These are phyloP conservation scores for Threskiornis aethiopicus DNA, from an alignment of 2,797 vertebrate species.

Conservation along the genomic window DNA sequence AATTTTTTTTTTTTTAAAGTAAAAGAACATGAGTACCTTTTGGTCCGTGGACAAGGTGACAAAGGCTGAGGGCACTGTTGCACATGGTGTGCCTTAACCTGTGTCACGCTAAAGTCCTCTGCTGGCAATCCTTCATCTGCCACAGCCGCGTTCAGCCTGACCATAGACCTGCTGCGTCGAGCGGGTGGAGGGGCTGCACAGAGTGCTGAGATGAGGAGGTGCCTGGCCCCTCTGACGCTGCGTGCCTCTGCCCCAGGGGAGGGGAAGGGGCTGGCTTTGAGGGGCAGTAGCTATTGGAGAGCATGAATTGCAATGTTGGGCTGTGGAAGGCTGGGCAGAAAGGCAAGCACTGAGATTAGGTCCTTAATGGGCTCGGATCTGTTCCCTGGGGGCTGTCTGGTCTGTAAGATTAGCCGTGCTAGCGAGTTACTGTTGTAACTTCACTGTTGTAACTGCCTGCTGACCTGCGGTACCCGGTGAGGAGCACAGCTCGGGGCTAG, in stretches of 20 bases:
- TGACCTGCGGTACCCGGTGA: background rate
- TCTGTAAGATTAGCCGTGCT: background rate
- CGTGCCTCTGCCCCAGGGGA: background rate
- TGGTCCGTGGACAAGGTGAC: background rate
- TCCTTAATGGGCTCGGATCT: background rate
- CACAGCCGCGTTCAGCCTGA: background rate
- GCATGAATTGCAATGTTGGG: background rate
- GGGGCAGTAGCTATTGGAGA: background rate
- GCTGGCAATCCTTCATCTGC: background rate
- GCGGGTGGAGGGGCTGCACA: background rate
- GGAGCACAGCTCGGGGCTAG: background rate
- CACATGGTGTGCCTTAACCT: background rate
- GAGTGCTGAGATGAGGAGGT: background rate
- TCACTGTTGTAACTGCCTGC: background rate
- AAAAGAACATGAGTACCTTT: background rate
- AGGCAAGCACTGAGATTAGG: background rate
- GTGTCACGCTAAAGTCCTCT: background rate
- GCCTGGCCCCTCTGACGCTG: background rate
- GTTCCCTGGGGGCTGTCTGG: background rate
- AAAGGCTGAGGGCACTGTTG: background rate
- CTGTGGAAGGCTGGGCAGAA: background rate
- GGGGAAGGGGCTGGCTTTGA: background rate
- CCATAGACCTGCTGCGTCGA: accelerated
- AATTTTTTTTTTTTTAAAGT: background rate
- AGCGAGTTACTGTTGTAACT: no score